Evolutionary conservation across 1,140 invertebrate species (phyloP).

Genomic region (Diabrotica undecimpunctata): DNA sequence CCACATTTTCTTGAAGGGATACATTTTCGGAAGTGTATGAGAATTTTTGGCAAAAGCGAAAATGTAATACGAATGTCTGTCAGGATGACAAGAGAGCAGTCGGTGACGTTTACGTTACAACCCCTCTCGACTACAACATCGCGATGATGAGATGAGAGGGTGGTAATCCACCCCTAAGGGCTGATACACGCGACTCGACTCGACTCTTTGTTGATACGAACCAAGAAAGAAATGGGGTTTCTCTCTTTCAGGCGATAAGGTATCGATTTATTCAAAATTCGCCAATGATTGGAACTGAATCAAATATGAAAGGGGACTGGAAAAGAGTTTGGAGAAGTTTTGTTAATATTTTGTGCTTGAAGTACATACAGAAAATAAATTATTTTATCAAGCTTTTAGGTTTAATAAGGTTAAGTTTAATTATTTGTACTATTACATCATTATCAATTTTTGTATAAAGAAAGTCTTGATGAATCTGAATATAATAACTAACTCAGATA

Average conservation of each 20-base stretch:
- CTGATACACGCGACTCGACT: slow-evolving; percentile 15
- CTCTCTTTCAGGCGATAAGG: slow-evolving; percentile 3
- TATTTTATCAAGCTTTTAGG: no score
- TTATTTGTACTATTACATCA: no score
- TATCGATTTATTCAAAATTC: background rate
- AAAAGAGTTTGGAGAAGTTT: no score
- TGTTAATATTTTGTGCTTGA: no score
- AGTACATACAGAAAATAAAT: no score
- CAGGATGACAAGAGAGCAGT: slow-evolving; percentile 8
- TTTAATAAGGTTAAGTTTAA: no score
- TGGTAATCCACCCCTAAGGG: slow-evolving; percentile 25
- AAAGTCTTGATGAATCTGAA: no score
- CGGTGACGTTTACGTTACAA: slow-evolving; percentile 8
- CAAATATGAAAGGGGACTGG: no score
- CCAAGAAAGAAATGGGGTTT: slow-evolving; percentile 7
- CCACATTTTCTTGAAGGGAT: no score
- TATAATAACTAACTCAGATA: no score
- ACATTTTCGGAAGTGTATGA: background rate
- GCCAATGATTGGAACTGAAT: background rate
- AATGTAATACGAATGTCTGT: slow-evolving; percentile 17
- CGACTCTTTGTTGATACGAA: slow-evolving; percentile 19
- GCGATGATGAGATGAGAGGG: slow-evolving; percentile 32
- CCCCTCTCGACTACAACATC: slow-evolving; percentile 15
- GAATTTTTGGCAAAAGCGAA: slow-evolving; percentile 10
- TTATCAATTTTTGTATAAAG: no score